Evolutionary conservation across 2,113 vertebrate genomes (phyloP).

Genomic region (Chunga burmeisteri): DNA sequence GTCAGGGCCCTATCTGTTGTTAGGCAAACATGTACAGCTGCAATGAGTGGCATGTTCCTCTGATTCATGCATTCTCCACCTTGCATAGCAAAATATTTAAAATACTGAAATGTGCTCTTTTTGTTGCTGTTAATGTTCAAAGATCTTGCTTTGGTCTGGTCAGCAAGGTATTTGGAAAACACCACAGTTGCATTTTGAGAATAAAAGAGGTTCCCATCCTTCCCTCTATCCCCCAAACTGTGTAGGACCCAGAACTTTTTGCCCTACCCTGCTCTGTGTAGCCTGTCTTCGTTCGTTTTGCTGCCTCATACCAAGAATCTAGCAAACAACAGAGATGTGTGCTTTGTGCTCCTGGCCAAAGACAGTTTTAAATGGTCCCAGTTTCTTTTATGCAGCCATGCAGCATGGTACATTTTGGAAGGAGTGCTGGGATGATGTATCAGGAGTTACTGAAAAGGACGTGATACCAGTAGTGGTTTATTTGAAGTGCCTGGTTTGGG

Average conservation of each 20-base stretch:
- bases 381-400: background rate
- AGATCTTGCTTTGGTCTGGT: background rate
- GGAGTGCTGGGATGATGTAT: background rate
- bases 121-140: background rate
- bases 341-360: background rate
- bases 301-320: background rate
- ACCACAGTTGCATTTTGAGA: background rate
- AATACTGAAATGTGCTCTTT: background rate
- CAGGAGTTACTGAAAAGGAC: background rate
- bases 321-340: background rate
- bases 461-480: background rate
- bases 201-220: background rate
- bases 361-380: background rate
- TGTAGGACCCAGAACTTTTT: background rate
- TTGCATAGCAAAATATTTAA: background rate
- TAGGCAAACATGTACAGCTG: slow-evolving; percentile 5
- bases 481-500: background rate
- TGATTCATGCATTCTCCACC: background rate
- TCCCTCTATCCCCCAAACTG: background rate
- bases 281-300: background rate
- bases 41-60: background rate
- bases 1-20: background rate
- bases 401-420: background rate
- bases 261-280: fast-evolving
- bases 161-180: background rate